These are phyloP conservation scores for Nilaparvata lugens DNA, from an alignment of 1,140 invertebrate species.

Conservation along the genomic window DNA sequence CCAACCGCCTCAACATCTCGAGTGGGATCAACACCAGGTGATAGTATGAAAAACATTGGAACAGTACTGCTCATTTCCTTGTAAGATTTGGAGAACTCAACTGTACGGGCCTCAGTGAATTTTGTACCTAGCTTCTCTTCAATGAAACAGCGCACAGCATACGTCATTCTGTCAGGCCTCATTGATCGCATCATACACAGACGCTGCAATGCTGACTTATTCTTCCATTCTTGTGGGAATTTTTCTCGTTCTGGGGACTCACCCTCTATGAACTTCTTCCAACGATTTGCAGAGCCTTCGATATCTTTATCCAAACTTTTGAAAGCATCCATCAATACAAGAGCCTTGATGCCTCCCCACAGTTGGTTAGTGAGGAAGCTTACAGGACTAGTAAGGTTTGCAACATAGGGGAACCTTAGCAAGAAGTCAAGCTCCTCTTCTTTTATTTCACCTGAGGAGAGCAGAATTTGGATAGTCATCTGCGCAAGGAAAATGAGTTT, in stretches of 20 bases:
- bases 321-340: slow-evolving; percentile 73
- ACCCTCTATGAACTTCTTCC: slow-evolving; percentile 86
- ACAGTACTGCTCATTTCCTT: slow-evolving; percentile 73
- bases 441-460: slow-evolving; percentile 56
- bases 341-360: slow-evolving; percentile 81
- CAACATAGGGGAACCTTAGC: slow-evolving; percentile 62
- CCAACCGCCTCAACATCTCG: slow-evolving; percentile 80
- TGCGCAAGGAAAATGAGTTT: slow-evolving; percentile 87
- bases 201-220: slow-evolving; percentile 76
- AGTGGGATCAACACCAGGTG: slow-evolving; percentile 87
- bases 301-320: slow-evolving; percentile 84
- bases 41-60: slow-evolving; percentile 90
- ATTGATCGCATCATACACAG: slow-evolving; percentile 83
- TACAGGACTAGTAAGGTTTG: slow-evolving; percentile 61
- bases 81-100: slow-evolving; percentile 76
- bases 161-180: slow-evolving; percentile 83
- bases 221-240: slow-evolving; percentile 94
- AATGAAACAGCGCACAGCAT: slow-evolving; percentile 58
- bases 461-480: slow-evolving; percentile 71
- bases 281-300: slow-evolving; percentile 80
- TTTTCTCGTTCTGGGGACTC: slow-evolving; percentile 90
- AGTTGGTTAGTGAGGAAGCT: slow-evolving; percentile 71
- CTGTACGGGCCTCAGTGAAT: slow-evolving; percentile 65
- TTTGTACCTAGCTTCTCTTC: slow-evolving; percentile 81
- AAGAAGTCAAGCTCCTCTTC: slow-evolving; percentile 77